Evolutionary conservation across 2,797 vertebrate species (phyloP).

Genomic region (Pteropus rufus): DNA sequence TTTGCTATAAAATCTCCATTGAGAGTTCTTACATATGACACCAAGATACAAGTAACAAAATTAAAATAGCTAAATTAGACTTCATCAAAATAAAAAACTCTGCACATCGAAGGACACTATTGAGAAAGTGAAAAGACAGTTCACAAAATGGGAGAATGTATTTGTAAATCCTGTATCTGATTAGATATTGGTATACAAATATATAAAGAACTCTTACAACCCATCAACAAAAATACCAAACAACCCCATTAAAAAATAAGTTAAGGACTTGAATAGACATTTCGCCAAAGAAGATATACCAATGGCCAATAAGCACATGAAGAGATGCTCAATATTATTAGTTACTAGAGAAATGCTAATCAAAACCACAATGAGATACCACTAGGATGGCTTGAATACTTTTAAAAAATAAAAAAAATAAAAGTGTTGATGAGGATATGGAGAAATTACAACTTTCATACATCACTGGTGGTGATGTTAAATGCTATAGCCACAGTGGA

Average conservation of each 20-base stretch:
- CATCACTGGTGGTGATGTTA: neutral
- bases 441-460: neutral
- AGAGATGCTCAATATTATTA: neutral
- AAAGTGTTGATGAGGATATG: neutral
- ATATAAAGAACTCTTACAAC: neutral
- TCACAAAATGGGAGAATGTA: neutral
- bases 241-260: neutral
- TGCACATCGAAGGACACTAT: neutral
- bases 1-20: neutral
- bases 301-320: neutral
- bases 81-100: conserved; percentile 34
- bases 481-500: neutral
- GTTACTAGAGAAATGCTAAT: conserved; percentile 1
- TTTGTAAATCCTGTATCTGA: neutral
- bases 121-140: neutral
- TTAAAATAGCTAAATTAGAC: neutral
- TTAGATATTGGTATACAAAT: neutral
- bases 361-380: neutral
- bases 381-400: neutral
- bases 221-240: neutral
- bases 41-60: neutral
- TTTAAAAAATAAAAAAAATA: neutral
- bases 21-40: neutral
- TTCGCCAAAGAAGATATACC: neutral
- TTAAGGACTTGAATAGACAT: conserved; percentile 3